Conservation (phyloP, 1,140 invertebrate genomes). For the Nasonia longicornis region DNA sequence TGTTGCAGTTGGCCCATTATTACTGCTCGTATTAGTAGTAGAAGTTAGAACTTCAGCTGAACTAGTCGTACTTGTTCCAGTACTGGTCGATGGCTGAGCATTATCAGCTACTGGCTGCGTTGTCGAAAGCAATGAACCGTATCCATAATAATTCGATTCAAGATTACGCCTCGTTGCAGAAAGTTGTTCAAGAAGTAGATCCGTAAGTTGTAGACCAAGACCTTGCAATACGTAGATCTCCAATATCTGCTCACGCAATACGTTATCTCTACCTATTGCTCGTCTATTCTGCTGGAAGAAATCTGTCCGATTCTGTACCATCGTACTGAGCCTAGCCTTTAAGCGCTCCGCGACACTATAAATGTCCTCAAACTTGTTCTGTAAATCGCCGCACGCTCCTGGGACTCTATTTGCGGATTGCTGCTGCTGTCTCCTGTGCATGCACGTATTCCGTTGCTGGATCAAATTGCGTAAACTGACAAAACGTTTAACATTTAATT, state of each 20-base stretch:
- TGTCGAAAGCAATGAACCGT: constrained; percentile 30
- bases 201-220: constrained; percentile 63
- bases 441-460: constrained; percentile 53
- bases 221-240: constrained; percentile 60
- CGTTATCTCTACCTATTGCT: constrained; percentile 50
- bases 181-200: constrained; percentile 62
- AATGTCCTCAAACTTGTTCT: background rate
- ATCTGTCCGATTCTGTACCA: constrained; percentile 62
- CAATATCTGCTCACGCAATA: constrained; percentile 56
- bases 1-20: background rate
- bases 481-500: background rate
- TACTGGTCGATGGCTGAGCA: constrained; percentile 10
- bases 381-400: background rate
- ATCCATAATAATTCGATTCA: constrained; percentile 47
- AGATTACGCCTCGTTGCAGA: constrained; percentile 53
- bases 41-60: background rate
- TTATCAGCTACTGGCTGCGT: background rate
- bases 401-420: background rate
- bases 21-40: background rate
- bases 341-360: background rate
- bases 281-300: constrained; percentile 62
- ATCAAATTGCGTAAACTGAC: constrained; percentile 54
- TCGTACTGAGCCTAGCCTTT: constrained; percentile 60
- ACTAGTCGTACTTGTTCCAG: background rate
- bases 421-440: constrained; percentile 45